Conservation (phyloP, 2,888 invertebrate species). For the Acleris cristana region DNA sequence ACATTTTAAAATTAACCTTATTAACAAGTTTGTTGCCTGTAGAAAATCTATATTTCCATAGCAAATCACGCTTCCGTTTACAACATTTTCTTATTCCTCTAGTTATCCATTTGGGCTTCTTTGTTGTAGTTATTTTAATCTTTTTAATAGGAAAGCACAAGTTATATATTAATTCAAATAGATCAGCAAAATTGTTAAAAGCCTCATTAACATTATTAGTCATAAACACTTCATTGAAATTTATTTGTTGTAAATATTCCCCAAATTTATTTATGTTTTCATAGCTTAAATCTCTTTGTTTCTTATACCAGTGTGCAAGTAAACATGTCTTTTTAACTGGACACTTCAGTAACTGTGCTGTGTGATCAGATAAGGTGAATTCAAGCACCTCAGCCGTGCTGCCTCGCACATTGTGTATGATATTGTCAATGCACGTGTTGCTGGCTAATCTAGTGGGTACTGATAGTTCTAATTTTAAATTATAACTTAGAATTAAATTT, state of each 20-base stretch:
- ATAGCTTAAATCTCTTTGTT: slow-evolving; percentile 32
- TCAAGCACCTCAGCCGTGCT: too few species aligned
- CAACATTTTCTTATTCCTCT: slow-evolving; percentile 14
- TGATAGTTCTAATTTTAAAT: too few species aligned
- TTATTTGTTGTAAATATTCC: slow-evolving; percentile 28
- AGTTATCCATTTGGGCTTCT: slow-evolving; percentile 26
- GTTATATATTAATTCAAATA: slow-evolving; percentile 19
- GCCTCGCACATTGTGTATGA: too few species aligned
- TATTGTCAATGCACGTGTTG: too few species aligned
- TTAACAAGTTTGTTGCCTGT: neutral
- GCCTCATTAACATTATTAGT: slow-evolving; percentile 30
- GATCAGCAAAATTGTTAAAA: slow-evolving; percentile 15
- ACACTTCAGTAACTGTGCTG: too few species aligned
- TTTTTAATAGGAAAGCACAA: slow-evolving; percentile 17
- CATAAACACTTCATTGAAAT: slow-evolving; percentile 37
- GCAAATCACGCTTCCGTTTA: slow-evolving; percentile 10
- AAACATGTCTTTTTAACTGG: too few species aligned
- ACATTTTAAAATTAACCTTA: neutral
- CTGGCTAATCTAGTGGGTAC: too few species aligned
- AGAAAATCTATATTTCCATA: slow-evolving; percentile 20
- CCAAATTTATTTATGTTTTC: slow-evolving; percentile 39
- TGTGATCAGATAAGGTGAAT: too few species aligned
- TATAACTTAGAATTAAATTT: too few species aligned
- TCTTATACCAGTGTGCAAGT: too few species aligned
- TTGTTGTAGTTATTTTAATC: slow-evolving; percentile 11